Conservation (phyloP, 2,888 invertebrate species). For the Dendrolimus pini region DNA sequence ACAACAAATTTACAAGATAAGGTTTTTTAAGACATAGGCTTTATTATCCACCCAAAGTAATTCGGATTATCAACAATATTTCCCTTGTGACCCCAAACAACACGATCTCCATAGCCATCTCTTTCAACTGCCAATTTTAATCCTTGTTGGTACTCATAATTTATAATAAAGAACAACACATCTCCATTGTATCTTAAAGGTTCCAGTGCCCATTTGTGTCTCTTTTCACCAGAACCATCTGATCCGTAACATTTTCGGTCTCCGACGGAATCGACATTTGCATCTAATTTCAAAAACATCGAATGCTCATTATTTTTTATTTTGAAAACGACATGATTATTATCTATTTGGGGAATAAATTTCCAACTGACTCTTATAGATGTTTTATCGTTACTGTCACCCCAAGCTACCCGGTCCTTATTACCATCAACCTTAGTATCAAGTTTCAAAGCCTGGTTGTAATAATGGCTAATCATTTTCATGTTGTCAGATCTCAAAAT, state of each 20-base stretch:
- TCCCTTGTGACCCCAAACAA: neutral
- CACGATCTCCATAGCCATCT: conserved; percentile 1
- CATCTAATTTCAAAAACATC: conserved; percentile 1
- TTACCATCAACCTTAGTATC: neutral
- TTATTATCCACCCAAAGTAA: conserved; percentile 4
- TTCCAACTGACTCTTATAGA: conserved; percentile 1
- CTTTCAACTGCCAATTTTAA: conserved; percentile 1
- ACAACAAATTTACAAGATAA: no score
- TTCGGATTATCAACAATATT: neutral
- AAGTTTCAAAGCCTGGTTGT: conserved; percentile 2
- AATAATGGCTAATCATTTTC: neutral
- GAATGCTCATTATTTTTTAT: neutral
- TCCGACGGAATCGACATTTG: neutral
- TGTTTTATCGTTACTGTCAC: conserved; percentile 1
- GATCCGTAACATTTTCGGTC: conserved; percentile 1
- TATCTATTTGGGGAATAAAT: neutral
- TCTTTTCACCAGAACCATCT: neutral
- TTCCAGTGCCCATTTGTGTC: conserved; percentile 3
- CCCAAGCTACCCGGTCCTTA: conserved; percentile 1
- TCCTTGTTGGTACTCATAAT: conserved; percentile 1
- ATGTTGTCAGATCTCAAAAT: neutral
- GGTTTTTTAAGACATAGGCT: neutral
- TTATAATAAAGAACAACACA: conserved; percentile 3
- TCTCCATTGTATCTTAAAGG: conserved; percentile 1
- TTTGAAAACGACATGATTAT: conserved; percentile 2